phyloP scores from a whole-genome alignment of 1,140 invertebrate species.

The Myzus persicae region DNA sequence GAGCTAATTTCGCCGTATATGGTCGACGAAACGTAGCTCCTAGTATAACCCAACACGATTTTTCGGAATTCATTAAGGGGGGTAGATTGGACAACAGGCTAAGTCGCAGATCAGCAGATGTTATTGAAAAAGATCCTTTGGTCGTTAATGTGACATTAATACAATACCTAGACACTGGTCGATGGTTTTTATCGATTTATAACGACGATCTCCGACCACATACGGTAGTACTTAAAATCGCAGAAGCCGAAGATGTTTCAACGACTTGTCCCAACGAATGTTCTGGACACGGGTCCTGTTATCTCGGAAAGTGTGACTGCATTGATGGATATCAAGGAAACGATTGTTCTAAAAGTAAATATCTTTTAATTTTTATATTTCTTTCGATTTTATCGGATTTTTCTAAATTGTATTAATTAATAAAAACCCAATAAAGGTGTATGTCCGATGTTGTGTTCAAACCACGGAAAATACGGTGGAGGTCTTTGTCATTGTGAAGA shows the following conservation, averaged over 20 bases:
- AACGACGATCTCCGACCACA: constrained; percentile 90
- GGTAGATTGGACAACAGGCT: constrained; percentile 80
- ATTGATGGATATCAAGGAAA: constrained; percentile 92
- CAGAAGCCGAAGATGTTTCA: constrained; percentile 84
- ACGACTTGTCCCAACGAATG: constrained; percentile 94
- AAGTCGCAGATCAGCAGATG: constrained; percentile 64
- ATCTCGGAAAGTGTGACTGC: constrained; percentile 93
- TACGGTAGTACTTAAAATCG: constrained; percentile 77
- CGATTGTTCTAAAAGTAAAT: constrained; percentile 90
- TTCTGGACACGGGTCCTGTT: constrained; percentile 92
- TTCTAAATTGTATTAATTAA: neutral
- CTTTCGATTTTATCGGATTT: neutral
- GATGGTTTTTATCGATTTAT: constrained; percentile 95
- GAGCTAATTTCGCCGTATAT: constrained; percentile 92
- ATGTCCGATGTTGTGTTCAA: constrained; percentile 97
- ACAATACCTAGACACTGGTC: constrained; percentile 89
- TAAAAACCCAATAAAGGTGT: constrained; percentile 71
- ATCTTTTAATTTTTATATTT: neutral
- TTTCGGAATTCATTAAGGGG: constrained; percentile 89
- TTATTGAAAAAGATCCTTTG: constrained; percentile 23
- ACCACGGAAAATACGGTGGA: constrained; percentile 93
- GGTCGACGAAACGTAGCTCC: constrained; percentile 89
- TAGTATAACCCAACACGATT: constrained; percentile 94
- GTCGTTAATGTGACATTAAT: constrained; percentile 73
- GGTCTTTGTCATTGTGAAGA: constrained; percentile 96